These are phyloP conservation scores for Salvator merianae DNA, from an alignment of 2,113 vertebrate species.

Conservation along the genomic window DNA sequence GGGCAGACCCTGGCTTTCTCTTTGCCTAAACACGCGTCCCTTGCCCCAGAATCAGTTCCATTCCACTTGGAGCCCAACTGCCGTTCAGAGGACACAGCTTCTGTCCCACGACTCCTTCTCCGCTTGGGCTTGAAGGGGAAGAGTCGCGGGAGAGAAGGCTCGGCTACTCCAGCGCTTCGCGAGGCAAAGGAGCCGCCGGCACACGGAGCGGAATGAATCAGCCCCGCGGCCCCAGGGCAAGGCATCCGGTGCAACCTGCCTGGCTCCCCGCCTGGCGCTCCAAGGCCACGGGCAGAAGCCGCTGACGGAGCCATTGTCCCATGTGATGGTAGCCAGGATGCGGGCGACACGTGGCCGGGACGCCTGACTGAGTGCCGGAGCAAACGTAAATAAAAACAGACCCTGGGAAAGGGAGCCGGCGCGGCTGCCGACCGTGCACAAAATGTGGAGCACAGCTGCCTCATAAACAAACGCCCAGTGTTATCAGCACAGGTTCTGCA, in stretches of 20 bases:
- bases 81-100: neutral
- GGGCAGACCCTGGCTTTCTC: neutral
- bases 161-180: neutral
- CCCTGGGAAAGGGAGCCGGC: neutral
- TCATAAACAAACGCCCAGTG: too few species aligned
- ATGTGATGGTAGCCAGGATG: conserved; percentile 40
- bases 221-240: conserved; percentile 11
- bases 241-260: neutral
- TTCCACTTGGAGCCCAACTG: neutral
- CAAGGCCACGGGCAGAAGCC: conserved; percentile 39
- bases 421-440: too few species aligned
- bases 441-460: neutral
- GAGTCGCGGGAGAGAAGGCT: neutral
- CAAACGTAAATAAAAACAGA: neutral
- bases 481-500: too few species aligned
- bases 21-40: neutral
- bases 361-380: conserved; percentile 52
- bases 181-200: neutral
- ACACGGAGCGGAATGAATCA: neutral
- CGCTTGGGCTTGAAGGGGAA: neutral
- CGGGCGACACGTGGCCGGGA: neutral
- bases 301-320: conserved; percentile 31
- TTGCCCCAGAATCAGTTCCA: neutral
- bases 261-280: conserved; percentile 20
- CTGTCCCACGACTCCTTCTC: neutral